These are phyloP conservation scores for Drosophila insularis DNA, from an alignment of 1,140 invertebrate species.

Conservation along the genomic window DNA sequence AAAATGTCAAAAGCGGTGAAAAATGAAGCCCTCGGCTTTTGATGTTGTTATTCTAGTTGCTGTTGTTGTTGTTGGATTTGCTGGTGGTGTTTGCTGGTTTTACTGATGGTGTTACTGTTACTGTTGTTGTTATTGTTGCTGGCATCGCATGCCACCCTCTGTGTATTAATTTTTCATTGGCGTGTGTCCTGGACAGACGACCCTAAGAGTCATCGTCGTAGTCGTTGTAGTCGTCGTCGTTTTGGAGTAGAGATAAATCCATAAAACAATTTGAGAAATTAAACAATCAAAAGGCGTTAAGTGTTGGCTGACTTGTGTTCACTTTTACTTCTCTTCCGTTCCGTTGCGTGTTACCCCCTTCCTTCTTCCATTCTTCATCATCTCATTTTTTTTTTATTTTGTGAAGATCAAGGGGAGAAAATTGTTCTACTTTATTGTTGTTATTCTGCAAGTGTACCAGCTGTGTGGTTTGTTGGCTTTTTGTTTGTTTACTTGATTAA, in stretches of 20 bases:
- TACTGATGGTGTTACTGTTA: constrained; percentile 57
- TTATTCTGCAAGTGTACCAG: constrained; percentile 45
- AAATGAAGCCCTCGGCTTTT: constrained; percentile 72
- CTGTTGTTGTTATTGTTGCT: constrained; percentile 11
- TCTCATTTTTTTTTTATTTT: neutral
- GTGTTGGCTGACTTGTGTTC: constrained; percentile 69
- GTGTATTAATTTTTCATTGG: constrained; percentile 78
- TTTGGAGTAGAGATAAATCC: constrained; percentile 62
- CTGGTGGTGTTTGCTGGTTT: constrained; percentile 19
- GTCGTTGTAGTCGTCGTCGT: too few relatives aligned
- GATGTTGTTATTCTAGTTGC: constrained; percentile 54
- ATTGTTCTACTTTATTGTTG: constrained; percentile 23
- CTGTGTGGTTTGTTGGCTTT: constrained; percentile 30
- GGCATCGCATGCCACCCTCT: constrained; percentile 33
- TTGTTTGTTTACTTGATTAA: constrained; percentile 74
- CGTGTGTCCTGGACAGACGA: constrained; percentile 57
- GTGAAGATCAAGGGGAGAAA: constrained; percentile 1
- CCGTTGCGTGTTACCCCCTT: neutral
- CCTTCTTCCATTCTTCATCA: constrained; percentile 1
- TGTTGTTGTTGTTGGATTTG: neutral
- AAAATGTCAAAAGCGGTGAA: constrained; percentile 80
- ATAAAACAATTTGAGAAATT: constrained; percentile 81
- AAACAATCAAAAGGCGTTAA: constrained; percentile 81
- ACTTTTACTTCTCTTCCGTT: constrained; percentile 13
- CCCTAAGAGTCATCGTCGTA: neutral